phyloP scores from a whole-genome alignment of 92 coral and sea anemone genomes.

The Porites evermanni region DNA sequence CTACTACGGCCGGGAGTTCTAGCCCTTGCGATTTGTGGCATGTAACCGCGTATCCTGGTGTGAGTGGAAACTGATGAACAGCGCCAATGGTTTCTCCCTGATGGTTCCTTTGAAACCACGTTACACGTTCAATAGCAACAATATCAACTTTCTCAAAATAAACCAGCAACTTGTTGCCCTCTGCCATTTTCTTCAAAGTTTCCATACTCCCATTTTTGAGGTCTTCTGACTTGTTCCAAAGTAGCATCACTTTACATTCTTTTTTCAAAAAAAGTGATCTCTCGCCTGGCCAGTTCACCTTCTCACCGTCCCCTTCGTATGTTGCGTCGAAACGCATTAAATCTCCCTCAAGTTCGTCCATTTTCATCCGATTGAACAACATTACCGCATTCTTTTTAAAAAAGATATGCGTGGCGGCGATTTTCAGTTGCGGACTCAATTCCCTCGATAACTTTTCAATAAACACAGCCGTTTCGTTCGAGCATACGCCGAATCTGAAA shows the following conservation, averaged over 20 bases:
- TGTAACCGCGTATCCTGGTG: not conserved
- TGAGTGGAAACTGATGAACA: not conserved
- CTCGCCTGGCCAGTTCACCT: constrained; percentile 17
- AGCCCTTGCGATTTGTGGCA: not conserved
- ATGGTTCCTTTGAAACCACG: not conserved
- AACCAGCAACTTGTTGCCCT: not conserved
- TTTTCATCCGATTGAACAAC: not conserved
- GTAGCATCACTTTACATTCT: constrained; percentile 37
- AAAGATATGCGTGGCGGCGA: not conserved
- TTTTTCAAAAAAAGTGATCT: not conserved
- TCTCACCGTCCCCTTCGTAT: constrained; percentile 9
- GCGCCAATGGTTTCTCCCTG: not conserved
- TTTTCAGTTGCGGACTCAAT: not conserved
- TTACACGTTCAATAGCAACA: not conserved
- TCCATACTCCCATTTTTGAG: constrained; percentile 46
- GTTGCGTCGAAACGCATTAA: constrained; percentile 9
- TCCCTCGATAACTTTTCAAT: not conserved
- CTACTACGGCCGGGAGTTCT: not conserved
- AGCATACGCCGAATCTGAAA: constrained; percentile 1
- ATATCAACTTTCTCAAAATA: not conserved
- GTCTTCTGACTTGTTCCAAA: constrained; percentile 41
- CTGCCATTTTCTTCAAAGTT: not conserved
- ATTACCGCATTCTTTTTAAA: not conserved
- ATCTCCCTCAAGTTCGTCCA: not conserved
- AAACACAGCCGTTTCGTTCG: not conserved